Base-by-base conservation (phyloP, 2,888 invertebrate genomes). In the Hyppa rectilinea region DNA sequence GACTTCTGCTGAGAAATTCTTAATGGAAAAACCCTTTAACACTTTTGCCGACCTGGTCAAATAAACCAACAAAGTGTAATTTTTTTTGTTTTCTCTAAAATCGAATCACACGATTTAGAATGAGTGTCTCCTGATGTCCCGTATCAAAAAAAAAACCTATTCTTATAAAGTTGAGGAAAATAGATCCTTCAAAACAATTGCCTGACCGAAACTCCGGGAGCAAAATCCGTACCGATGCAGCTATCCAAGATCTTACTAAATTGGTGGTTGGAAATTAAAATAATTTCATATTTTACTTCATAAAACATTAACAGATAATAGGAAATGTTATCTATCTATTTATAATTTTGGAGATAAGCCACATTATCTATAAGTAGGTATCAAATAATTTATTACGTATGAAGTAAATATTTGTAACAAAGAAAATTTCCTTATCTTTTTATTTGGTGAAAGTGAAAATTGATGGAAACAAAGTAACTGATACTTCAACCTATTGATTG, bases 331-430 rank as follows among this genome's bases (percentile, higher is more conserved):
- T 23, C 38, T 50, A 43, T 29, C 20, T 29, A 43, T 75, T 66
- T 36, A 52, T 40, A 76, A 55, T 4, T 23, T 67, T n/a, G 3
- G 6, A 76, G 71, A 69, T 77, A 69, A 71, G 52, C 47, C 40
- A 34, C 40, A 29, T 68, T 68, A 77, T 71, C 71, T 38, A 20
- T 34, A 47, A 12, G n/a, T n/a, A n/a, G n/a, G n/a, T n/a, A n/a
- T n/a, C 52, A 45, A 75, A 45, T n/a, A 9, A 45, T 20, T 10
- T 4, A 26, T 68, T 36, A 34, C 40, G 17, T 29, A 52, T 12
- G 12, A 76, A 45, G 20, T 45, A 76, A 45, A 14, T 45, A 34
- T 66, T 29, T 34, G 26, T 23, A 34, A 34, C 26, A 43, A 66
- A 50, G 4, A 71, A n/a, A 29, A 17, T 40, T 67, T 29, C 20